phyloP scores from a whole-genome alignment of 2,797 vertebrate genomes.

The Tapera naevia region DNA sequence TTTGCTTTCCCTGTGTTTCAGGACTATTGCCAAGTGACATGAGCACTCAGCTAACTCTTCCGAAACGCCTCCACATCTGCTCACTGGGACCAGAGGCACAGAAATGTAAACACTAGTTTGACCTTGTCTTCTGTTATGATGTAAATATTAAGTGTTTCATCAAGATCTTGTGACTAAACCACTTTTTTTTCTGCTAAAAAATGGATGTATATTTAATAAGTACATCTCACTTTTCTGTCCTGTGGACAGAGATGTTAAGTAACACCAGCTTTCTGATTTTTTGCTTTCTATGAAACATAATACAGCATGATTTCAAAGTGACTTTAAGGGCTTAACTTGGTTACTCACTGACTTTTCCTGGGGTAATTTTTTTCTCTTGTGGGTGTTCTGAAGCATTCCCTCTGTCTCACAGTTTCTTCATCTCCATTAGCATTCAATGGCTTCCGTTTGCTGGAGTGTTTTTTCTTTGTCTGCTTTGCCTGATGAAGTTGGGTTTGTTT shows the following conservation, averaged over 20 bases:
- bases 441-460: neutral
- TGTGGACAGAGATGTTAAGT: neutral
- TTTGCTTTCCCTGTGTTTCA: neutral
- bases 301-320: neutral
- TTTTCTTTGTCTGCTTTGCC: neutral
- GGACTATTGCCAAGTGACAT: neutral
- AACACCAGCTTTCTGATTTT: neutral
- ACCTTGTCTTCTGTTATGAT: neutral
- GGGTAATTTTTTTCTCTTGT: neutral
- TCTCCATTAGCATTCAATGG: rapidly evolving
- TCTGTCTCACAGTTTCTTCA: neutral
- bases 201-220: rapidly evolving
- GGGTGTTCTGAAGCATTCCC: rapidly evolving
- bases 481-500: neutral
- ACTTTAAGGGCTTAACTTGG: neutral
- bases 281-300: neutral
- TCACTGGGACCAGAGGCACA: neutral
- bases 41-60: neutral
- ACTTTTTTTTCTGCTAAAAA: neutral
- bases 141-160: neutral
- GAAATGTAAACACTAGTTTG: neutral
- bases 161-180: neutral
- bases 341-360: neutral
- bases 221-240: neutral
- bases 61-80: neutral